These are phyloP conservation scores for Palythoa grandis DNA, from an alignment of 92 coral and sea anemone genomes.

Conservation along the genomic window DNA sequence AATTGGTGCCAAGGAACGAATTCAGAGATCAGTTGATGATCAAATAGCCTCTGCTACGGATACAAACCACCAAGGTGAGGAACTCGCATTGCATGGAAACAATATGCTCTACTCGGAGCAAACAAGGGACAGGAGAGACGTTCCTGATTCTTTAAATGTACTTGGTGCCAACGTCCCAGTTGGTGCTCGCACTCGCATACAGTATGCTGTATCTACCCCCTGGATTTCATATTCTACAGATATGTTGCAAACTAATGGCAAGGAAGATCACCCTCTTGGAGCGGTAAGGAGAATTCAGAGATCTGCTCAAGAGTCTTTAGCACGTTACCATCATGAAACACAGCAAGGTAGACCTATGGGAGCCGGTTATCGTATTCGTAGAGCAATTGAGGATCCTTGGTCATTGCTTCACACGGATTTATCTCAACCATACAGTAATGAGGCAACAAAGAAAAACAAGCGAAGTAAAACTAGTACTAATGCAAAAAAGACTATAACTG, in stretches of 20 bases:
- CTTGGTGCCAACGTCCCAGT: neutral
- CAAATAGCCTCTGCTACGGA: neutral
- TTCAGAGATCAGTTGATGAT: constrained; percentile 52
- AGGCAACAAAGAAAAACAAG: constrained; percentile 6
- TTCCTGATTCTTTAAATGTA: neutral
- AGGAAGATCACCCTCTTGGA: constrained; percentile 37
- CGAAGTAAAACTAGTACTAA: constrained; percentile 59
- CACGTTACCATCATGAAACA: neutral
- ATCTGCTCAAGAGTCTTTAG: constrained; percentile 27
- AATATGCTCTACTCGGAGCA: neutral
- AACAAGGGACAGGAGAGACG: constrained; percentile 3
- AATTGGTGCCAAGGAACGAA: constrained; percentile 60
- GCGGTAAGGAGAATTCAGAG: constrained; percentile 56
- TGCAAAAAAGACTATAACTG: constrained; percentile 84
- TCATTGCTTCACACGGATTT: constrained; percentile 58
- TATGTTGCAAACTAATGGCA: neutral
- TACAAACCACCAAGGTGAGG: neutral
- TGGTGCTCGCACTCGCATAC: constrained; percentile 66
- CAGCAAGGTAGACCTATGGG: constrained; percentile 34
- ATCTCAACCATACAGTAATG: constrained; percentile 16
- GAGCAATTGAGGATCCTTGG: constrained; percentile 65
- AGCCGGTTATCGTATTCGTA: constrained; percentile 47
- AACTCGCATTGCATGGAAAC: neutral
- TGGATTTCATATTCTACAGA: neutral
- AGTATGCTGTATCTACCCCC: constrained; percentile 44